A percentile compares a stretch with the other conserved stretches of the same genome.
Conservation (phyloP, 2,113 vertebrate species). For the Sinocyclocheilus grahami region DNA sequence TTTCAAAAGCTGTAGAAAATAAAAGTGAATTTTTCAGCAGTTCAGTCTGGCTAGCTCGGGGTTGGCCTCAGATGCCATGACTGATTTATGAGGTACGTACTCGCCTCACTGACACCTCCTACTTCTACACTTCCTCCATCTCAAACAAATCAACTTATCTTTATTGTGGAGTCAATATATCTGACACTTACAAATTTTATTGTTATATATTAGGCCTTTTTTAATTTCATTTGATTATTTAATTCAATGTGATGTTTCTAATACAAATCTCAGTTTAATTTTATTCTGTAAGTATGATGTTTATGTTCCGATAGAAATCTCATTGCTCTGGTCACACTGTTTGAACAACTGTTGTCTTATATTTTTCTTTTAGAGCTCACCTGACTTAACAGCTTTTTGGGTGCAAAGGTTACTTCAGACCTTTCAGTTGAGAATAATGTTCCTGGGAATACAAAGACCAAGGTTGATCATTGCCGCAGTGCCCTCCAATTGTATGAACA, state of each 20-base stretch:
- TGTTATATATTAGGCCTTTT: background rate
- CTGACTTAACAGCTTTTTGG: background rate
- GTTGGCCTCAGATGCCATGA: background rate
- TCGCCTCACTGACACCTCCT: background rate
- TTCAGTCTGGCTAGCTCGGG: background rate
- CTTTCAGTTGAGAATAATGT: slow-evolving; percentile 30
- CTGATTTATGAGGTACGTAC: slow-evolving; percentile 19
- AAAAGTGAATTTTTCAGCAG: slow-evolving; percentile 23
- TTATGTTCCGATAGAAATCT: background rate
- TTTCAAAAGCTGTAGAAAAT: slow-evolving; percentile 20
- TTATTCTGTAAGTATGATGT: background rate
- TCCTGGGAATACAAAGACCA: slow-evolving; percentile 31
- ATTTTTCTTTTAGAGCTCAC: slow-evolving; percentile 2
- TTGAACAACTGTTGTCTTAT: slow-evolving; percentile 6
- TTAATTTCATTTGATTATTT: background rate
- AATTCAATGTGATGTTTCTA: background rate
- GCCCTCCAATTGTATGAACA: slow-evolving; percentile 45
- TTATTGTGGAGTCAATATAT: background rate
- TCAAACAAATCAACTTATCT: slow-evolving; percentile 25
- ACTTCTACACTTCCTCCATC: slow-evolving; percentile 1
- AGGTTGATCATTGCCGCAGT: slow-evolving; percentile 40
- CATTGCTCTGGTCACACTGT: background rate
- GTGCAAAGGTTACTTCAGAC: slow-evolving; percentile 18
- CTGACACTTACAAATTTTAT: background rate
- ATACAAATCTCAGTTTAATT: background rate